phyloP scores from a whole-genome alignment of 2,797 vertebrate species.

The Sternotherus odoratus region DNA sequence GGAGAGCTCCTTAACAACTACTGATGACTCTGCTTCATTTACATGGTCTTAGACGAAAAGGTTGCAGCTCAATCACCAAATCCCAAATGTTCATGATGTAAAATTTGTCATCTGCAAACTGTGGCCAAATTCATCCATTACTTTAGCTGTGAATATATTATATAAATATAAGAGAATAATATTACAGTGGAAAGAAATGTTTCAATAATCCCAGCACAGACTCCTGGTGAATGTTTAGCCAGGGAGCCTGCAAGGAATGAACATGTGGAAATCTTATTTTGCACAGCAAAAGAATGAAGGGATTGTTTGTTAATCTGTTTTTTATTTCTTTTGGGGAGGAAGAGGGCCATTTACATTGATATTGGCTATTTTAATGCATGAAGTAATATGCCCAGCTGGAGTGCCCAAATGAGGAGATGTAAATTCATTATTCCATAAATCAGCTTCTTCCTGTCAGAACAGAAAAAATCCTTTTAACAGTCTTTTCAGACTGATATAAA shows the following conservation, averaged over 20 bases:
- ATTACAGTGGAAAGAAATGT: neutral
- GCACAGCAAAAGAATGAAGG: slow-evolving; percentile 33
- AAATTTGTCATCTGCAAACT: neutral
- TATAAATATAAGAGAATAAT: neutral
- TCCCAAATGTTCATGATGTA: neutral
- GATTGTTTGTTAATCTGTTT: slow-evolving; percentile 10
- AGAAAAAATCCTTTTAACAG: slow-evolving; percentile 54
- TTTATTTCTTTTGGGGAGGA: neutral
- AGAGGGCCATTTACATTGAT: slow-evolving; percentile 47
- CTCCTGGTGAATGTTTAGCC: neutral
- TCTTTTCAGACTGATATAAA: slow-evolving; percentile 67
- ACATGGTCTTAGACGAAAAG: neutral
- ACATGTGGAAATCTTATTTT: slow-evolving; percentile 21
- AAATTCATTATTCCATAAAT: slow-evolving; percentile 60
- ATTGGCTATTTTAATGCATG: slow-evolving; percentile 49
- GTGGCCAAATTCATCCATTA: neutral
- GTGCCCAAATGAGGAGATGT: slow-evolving; percentile 34
- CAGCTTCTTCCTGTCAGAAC: slow-evolving; percentile 69
- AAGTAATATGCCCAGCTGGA: slow-evolving; percentile 59
- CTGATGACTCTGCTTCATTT: neutral
- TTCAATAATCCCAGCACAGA: neutral
- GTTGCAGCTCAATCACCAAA: neutral
- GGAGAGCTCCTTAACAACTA: neutral
- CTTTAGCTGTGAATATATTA: neutral
- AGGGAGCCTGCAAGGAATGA: neutral